Percentiles rank a stretch among this genome's conserved stretches.
Evolutionary conservation across 1,140 invertebrate genomes (phyloP).

Genomic region (Drosophila pseudoananassae): DNA sequence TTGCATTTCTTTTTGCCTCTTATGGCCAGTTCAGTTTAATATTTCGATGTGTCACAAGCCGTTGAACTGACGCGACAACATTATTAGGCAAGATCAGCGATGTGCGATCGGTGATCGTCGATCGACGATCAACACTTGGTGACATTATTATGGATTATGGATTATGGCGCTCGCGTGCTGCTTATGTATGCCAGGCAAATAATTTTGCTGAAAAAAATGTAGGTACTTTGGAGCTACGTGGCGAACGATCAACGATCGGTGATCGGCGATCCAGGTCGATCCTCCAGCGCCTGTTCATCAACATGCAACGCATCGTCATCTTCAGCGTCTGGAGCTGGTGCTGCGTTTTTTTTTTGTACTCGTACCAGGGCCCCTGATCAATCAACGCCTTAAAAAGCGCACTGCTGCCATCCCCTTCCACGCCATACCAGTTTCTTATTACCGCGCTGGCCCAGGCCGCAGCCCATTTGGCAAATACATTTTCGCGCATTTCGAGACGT

Average conservation of each 20-base stretch:
- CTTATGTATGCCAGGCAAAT: conserved; percentile 76
- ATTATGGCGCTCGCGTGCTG: conserved; percentile 81
- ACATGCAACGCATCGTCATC: conserved; percentile 66
- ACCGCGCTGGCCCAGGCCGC: conserved; percentile 43
- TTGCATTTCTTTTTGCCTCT: conserved; percentile 11
- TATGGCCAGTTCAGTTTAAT: conserved; percentile 1
- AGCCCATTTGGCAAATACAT: conserved; percentile 77
- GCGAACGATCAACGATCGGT: conserved; percentile 26
- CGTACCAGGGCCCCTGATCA: conserved; percentile 61
- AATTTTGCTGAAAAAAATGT: conserved; percentile 50
- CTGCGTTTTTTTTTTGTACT: neutral
- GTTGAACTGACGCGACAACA: conserved; percentile 70
- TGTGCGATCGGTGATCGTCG: conserved; percentile 47
- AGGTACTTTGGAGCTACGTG: conserved; percentile 44
- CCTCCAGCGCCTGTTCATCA: conserved; percentile 61
- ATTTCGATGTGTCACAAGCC: conserved; percentile 68
- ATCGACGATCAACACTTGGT: conserved; percentile 40
- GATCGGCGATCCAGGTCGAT: conserved; percentile 17
- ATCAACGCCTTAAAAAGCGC: conserved; percentile 79
- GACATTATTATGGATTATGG: conserved; percentile 79
- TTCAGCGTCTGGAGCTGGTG: conserved; percentile 18
- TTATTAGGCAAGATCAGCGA: conserved; percentile 58
- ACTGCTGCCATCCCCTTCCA: conserved; percentile 44
- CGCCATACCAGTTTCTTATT: conserved; percentile 69
- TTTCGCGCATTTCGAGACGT: conserved; percentile 81